Evolutionary conservation across 2,888 invertebrate genomes (phyloP), one percentile per base, ranked within the genome.

Genomic region (Parnassius mnemosyne): DNA sequence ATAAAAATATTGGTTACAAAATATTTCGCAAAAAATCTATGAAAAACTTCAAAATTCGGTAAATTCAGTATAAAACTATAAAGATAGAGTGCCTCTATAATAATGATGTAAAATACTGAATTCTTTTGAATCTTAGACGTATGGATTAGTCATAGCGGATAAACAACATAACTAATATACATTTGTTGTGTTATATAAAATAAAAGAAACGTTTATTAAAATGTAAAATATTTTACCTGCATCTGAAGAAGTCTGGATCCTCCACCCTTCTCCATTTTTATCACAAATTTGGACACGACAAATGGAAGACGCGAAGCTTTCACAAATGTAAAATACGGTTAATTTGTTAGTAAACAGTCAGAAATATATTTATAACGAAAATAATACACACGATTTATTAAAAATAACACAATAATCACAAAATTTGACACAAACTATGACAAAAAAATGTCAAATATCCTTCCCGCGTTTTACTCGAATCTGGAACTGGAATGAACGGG

Each of bases 241-340:
- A 91, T 91, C 69, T 91, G 89, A 75, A 91, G 72, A 43, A 91
- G 81, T 69, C 83, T 79, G 57, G 90, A 91, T 43, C 87, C 87
- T 61, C 84, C 83, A 60, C 71, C 81, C 65, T 84, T 89, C 75
- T 91, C 90, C 90, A 91, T 91, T 66, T 65, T 59, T 61, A 64
- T 65, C 69, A 75, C 75, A 53, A 63, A 60, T 47, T 57, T 66
- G 72, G 65, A 66, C 67, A 68, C 69, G 73, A 69, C 65, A 71
- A 76, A 68, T 74, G 72, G 78, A 82, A 81, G 77, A 80, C 78
- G 68, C 75, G 63, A 52, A 64, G 65, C 73, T 75, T 70, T 73
- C 74, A 60, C 66, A 20, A 68, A 66, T 49, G 9, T 49, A 16
- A 13, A 13, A 49, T 13, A 49, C 49, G n/a, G 53, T 63, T 63